Conservation (phyloP, 2,888 invertebrate species). For the Cotesia congregata region DNA sequence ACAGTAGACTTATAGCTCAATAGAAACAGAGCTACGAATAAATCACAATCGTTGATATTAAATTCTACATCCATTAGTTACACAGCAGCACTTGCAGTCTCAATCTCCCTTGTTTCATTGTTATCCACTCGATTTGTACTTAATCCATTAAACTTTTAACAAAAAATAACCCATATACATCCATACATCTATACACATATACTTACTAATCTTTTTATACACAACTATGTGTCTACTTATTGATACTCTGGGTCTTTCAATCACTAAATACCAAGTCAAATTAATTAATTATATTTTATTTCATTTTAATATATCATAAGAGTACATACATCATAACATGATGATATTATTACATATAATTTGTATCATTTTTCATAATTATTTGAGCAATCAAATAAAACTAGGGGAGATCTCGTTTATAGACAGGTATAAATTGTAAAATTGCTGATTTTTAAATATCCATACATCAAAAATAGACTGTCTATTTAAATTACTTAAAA, state of each 20-base stretch:
- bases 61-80: background rate
- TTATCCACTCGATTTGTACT: constrained; percentile 1
- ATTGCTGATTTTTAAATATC: background rate
- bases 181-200: background rate
- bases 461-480: background rate
- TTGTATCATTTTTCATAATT: constrained; percentile 18
- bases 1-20: constrained; percentile 62
- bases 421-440: background rate
- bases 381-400: background rate
- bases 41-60: background rate
- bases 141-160: constrained; percentile 1
- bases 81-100: background rate
- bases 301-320: background rate
- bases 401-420: background rate
- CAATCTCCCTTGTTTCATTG: constrained; percentile 1
- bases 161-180: background rate
- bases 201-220: background rate
- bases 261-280: background rate
- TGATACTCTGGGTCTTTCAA: background rate
- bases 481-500: background rate
- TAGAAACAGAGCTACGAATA: constrained; percentile 46
- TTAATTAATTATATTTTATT: background rate
- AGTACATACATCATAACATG: background rate
- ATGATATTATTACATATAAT: background rate
- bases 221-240: no score